Conservation (phyloP, 1,140 invertebrate species). For the Psix sp. region DNA sequence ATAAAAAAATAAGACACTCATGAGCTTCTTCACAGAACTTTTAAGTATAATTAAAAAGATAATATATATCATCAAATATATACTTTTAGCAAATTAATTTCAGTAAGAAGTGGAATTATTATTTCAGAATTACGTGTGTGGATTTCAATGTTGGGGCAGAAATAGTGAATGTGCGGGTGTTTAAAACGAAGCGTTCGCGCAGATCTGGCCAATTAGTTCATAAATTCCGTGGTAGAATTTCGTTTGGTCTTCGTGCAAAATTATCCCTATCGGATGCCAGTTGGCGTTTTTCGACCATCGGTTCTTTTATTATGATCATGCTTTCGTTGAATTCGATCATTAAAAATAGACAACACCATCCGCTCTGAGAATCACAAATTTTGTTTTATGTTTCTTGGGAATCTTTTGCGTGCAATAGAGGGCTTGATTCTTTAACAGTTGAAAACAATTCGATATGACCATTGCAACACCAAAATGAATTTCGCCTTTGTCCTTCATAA, state of each 20-base stretch:
- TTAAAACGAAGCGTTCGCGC: slow-evolving; percentile 19
- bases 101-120: no score
- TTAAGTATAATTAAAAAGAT: no score
- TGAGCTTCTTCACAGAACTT: no score
- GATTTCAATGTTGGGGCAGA: not conserved
- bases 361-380: slow-evolving; percentile 32
- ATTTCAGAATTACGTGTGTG: no score
- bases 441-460: slow-evolving; percentile 22
- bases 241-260: slow-evolving; percentile 36
- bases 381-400: slow-evolving; percentile 40
- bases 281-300: slow-evolving; percentile 39
- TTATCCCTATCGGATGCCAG: slow-evolving; percentile 56
- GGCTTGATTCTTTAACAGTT: slow-evolving; percentile 8
- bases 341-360: slow-evolving; percentile 55
- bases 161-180: slow-evolving; percentile 11
- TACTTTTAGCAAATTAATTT: no score
- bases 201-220: slow-evolving; percentile 35
- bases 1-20: no score
- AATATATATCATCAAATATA: no score
- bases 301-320: slow-evolving; percentile 46
- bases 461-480: not conserved
- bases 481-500: slow-evolving; percentile 4
- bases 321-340: slow-evolving; percentile 40
- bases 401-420: slow-evolving; percentile 31
- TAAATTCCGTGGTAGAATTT: slow-evolving; percentile 21